These are phyloP conservation scores for Drosophila mulleri DNA, from an alignment of 2,888 invertebrate species.

Conservation along the genomic window DNA sequence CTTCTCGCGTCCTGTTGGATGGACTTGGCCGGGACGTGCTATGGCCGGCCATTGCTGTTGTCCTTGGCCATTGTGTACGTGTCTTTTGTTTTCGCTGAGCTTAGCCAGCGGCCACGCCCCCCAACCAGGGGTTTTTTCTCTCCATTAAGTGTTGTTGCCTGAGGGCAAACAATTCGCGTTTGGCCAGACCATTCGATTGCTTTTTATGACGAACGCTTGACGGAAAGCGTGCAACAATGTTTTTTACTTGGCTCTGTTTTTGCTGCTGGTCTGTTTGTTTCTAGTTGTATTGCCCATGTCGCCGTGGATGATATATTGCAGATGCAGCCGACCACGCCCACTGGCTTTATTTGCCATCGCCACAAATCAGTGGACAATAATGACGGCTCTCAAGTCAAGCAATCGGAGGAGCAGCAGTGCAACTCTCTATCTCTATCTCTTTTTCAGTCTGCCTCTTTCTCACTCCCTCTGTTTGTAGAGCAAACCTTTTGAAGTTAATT, in stretches of 20 bases:
- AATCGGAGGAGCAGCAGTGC: not conserved
- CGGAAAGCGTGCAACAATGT: conserved; percentile 58
- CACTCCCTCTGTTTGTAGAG: conserved; percentile 41
- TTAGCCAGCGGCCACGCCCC: not conserved
- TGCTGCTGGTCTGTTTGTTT: conserved; percentile 12
- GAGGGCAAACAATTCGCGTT: conserved; percentile 53
- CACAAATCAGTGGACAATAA: conserved; percentile 76
- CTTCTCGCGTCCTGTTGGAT: conserved; percentile 35
- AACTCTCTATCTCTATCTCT: not conserved
- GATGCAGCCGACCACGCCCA: conserved; percentile 49
- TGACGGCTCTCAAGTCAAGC: conserved; percentile 9
- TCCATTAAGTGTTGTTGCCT: not conserved
- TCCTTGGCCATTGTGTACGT: conserved; percentile 65
- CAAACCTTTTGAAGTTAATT: conserved; percentile 74
- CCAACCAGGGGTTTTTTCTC: not conserved
- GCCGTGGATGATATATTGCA: conserved; percentile 61
- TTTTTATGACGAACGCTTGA: conserved; percentile 63
- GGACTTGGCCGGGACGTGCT: conserved; percentile 36
- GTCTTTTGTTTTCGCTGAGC: conserved; percentile 62
- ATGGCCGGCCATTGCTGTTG: conserved; percentile 31
- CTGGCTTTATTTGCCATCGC: conserved; percentile 67
- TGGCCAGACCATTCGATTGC: conserved; percentile 37
- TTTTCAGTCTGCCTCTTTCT: not conserved
- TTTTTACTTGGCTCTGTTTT: not conserved
- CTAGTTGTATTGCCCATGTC: conserved; percentile 21